These are phyloP conservation scores for Rhyacophila brunnea DNA, from an alignment of 1,140 invertebrate genomes.

Conservation along the genomic window DNA sequence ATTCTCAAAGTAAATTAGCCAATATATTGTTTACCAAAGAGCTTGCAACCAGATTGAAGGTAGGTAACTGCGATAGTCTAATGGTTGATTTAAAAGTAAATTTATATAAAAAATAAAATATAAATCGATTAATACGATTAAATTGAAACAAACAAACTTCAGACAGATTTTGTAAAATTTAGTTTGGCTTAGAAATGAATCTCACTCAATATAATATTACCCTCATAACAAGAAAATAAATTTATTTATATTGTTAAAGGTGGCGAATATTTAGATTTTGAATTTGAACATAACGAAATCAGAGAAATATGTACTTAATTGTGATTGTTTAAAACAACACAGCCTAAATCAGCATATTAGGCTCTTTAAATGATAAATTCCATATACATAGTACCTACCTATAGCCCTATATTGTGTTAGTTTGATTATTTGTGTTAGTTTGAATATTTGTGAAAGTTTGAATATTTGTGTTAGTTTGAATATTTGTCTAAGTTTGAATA, in stretches of 20 bases:
- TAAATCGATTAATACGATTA: background rate
- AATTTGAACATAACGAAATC: too few species aligned
- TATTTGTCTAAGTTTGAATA: too few species aligned
- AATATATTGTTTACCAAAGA: conserved; percentile 73
- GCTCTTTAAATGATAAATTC: too few species aligned
- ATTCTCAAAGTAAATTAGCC: conserved; percentile 73
- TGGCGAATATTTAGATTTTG: background rate
- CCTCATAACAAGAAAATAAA: background rate
- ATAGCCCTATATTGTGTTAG: too few species aligned
- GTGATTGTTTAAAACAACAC: too few species aligned
- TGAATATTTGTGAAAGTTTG: too few species aligned
- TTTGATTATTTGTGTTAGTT: too few species aligned
- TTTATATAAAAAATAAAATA: background rate
- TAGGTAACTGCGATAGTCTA: background rate
- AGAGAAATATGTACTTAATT: too few species aligned
- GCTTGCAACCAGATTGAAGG: conserved; percentile 58
- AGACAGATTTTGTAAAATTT: background rate
- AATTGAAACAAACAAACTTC: background rate
- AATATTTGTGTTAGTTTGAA: too few species aligned
- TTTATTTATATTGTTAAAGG: background rate
- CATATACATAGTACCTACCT: too few species aligned
- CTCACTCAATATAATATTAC: background rate
- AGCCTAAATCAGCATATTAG: too few species aligned
- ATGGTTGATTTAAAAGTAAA: conserved; percentile 6
- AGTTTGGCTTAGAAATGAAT: background rate